These are phyloP conservation scores for Haliclona indistincta DNA, from an alignment of 37 sponge, comb jelly and placozoan species.

Conservation along the genomic window DNA sequence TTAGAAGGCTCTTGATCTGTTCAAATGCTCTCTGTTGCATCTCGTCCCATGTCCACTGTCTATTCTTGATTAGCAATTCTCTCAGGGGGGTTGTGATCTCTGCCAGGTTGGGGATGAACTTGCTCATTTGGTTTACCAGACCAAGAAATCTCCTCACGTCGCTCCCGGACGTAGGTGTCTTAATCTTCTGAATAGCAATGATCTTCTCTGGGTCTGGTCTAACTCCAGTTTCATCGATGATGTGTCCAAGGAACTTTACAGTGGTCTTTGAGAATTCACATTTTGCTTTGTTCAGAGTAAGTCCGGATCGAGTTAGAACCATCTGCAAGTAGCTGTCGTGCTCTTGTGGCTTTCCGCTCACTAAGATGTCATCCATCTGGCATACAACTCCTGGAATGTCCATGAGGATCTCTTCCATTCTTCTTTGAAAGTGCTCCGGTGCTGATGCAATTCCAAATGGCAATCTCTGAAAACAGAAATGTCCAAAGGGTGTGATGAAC, in stretches of 20 bases:
- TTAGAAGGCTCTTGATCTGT: slow-evolving; percentile 17
- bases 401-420: slow-evolving; percentile 20
- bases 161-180: slow-evolving; percentile 14
- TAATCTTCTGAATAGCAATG: slow-evolving; percentile 9
- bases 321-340: slow-evolving; percentile 27
- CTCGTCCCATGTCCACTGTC: too few relatives aligned
- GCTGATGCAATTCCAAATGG: slow-evolving; percentile 56
- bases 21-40: slow-evolving; percentile 39
- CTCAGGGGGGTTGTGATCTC: slow-evolving; percentile 22
- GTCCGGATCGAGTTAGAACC: slow-evolving; percentile 21
- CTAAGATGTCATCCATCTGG: slow-evolving; percentile 35
- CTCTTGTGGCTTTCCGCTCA: slow-evolving; percentile 27
- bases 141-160: slow-evolving; percentile 47
- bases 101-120: slow-evolving; percentile 32
- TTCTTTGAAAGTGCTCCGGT: slow-evolving; percentile 43
- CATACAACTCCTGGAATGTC: slow-evolving; percentile 46
- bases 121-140: slow-evolving; percentile 45
- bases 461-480: too few relatives aligned
- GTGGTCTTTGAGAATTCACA: slow-evolving; percentile 26
- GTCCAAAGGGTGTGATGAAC: too few relatives aligned
- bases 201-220: slow-evolving; percentile 50
- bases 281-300: slow-evolving; percentile 35
- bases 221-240: slow-evolving; percentile 28
- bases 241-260: slow-evolving; percentile 47
- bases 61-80: too few relatives aligned